Base-by-base conservation (phyloP, 2,888 invertebrate species). In the Agrenia bidenticulata region DNA sequence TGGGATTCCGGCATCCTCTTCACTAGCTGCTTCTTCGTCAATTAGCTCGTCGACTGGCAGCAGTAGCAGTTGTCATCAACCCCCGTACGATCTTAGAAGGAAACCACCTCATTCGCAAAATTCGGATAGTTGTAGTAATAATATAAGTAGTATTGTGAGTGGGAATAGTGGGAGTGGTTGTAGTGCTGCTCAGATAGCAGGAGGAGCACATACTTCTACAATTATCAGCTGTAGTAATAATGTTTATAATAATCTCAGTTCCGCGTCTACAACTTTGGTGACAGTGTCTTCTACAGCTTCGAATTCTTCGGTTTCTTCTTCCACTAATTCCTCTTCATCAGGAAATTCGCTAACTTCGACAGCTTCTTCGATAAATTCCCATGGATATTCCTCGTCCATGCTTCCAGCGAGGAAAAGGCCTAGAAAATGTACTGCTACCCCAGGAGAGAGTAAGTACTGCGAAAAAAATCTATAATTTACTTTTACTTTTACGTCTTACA, bases 61-160 rank as follows among this genome's bases (percentile, higher is more conserved):
- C 73, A 79, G 83, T 76, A 41, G 57, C 21, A 45, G 37, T 79
- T 19, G 79, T 80, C 92, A 93, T 81, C 92, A 92, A 80, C 90
- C 92, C 74, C 94, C 94, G 1, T 94, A 94, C 80, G 94, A 94
- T 81, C 83, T 94, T 78, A 85, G 94, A 70, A 85, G 93, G 77
- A 94, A 94, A 82, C 90, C 89, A 74, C 90, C 89, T 53, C 5
- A 7, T 32, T 32, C 11, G 15, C 45, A 5, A 19, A 45, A 45
- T 45, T 45, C 45, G 9, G 45, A 45, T 15, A 45, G 15, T 5
- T 45, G 9, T 45, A 5, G 45, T 15, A 19, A 19, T 17, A 45
- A 45, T 45, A 19, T 45, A 19, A 19, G n/a, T 17, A 45, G 5
- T 11, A 45, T 5, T 45, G 45, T 5, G n/a, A 15, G 45, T 45